A percentile compares a stretch with the other conserved stretches of the same genome.
phyloP scores from a whole-genome alignment of 2,888 invertebrate genomes.

The Zygaena filipendulae region DNA sequence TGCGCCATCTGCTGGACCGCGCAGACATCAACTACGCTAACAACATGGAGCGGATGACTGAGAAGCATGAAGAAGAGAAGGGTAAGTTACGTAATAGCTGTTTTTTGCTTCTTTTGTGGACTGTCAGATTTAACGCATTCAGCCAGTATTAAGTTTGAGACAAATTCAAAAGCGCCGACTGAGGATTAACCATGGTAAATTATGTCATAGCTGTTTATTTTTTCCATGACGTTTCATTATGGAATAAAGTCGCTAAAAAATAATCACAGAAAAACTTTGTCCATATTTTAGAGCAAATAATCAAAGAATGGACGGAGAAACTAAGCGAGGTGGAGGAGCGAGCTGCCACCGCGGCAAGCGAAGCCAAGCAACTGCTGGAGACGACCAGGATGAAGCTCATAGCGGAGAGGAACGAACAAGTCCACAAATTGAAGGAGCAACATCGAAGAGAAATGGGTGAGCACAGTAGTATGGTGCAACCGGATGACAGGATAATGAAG shows the following conservation, averaged over 20 bases:
- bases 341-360: constrained; percentile 41
- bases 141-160: no score
- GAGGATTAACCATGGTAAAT: no score
- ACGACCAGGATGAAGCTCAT: constrained; percentile 38
- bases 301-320: constrained; percentile 48
- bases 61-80: constrained; percentile 73
- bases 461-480: constrained; percentile 10
- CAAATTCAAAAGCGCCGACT: no score
- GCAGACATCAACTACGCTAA: constrained; percentile 80
- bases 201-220: no score
- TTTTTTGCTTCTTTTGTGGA: no score
- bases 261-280: no score
- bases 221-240: no score
- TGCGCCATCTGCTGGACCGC: constrained; percentile 76
- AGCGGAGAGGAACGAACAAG: constrained; percentile 44
- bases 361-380: constrained; percentile 46
- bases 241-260: no score
- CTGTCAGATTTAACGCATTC: no score
- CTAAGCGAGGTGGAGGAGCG: constrained; percentile 39
- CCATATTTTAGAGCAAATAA: constrained; percentile 33
- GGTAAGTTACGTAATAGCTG: no score
- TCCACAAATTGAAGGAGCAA: constrained; percentile 62
- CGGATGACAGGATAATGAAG: not conserved
- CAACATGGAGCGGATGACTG: constrained; percentile 74
- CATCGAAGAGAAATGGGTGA: constrained; percentile 72